A percentile compares a stretch with the other conserved stretches of the same genome.
Conservation (phyloP, 1,140 invertebrate species). For the Eulimnadia texana region DNA sequence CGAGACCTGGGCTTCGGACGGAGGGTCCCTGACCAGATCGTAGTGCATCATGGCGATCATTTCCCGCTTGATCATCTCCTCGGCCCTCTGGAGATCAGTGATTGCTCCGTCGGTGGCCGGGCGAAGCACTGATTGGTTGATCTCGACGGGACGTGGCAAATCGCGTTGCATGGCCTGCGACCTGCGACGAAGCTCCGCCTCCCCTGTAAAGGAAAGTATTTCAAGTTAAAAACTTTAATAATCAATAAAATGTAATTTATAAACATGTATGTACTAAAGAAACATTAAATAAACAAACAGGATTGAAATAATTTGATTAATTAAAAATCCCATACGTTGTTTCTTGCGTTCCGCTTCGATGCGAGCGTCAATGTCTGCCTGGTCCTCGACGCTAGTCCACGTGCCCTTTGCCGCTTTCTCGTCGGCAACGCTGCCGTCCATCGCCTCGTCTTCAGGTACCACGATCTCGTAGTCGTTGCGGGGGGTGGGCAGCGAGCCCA, state of each 20-base stretch:
- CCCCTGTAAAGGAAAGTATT: conserved; percentile 26
- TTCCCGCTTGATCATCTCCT: conserved; percentile 92
- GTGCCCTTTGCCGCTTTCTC: conserved; percentile 26
- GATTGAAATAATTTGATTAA: too few relatives aligned
- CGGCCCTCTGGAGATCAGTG: conserved; percentile 79
- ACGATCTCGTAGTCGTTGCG: conserved; percentile 98
- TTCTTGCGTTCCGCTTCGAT: conserved; percentile 43
- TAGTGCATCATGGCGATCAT: conserved; percentile 92
- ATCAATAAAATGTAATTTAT: too few relatives aligned
- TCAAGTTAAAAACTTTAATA: too few relatives aligned
- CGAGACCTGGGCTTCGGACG: conserved; percentile 17
- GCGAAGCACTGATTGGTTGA: conserved; percentile 65
- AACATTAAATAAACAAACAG: too few relatives aligned
- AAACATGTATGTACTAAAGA: too few relatives aligned
- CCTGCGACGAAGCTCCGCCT: conserved; percentile 56
- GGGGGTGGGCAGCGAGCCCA: conserved; percentile 69
- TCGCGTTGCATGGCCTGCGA: conserved; percentile 78
- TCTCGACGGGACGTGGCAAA: conserved; percentile 73
- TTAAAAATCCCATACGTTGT: conserved; percentile 40
- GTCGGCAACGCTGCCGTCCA: conserved; percentile 10
- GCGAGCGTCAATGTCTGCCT: conserved; percentile 74
- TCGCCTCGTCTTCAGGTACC: conserved; percentile 68
- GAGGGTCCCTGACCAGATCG: conserved; percentile 47
- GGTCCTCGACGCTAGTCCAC: conserved; percentile 46
- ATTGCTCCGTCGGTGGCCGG: conserved; percentile 56